Conservation (phyloP, 2,113 vertebrate genomes). For the Progne subis region DNA sequence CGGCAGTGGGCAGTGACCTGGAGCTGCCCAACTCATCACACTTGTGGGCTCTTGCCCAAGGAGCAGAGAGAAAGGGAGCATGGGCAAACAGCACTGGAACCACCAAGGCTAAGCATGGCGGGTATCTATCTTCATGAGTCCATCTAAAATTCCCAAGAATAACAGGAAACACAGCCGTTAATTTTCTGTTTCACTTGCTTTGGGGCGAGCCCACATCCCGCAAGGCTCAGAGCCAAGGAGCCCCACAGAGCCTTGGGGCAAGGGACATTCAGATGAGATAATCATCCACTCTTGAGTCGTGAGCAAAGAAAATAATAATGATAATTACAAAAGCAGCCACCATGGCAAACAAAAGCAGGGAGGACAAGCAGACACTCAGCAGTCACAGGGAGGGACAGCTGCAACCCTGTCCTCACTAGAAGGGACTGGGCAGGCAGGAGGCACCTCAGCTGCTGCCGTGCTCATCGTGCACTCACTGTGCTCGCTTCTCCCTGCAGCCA, state of each 20-base stretch:
- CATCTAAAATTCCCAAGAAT: not conserved
- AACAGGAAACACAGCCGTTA: not conserved
- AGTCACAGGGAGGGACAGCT: not conserved
- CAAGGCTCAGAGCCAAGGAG: not conserved
- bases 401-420: not conserved
- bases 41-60: not conserved
- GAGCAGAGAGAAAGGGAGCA: not conserved
- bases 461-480: accelerated
- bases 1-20: accelerated
- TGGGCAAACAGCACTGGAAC: not conserved
- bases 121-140: not conserved
- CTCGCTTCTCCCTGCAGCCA: not conserved
- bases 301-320: not conserved
- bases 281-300: accelerated
- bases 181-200: not conserved
- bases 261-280: not conserved
- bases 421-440: not conserved
- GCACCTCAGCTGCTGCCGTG: not conserved
- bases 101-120: accelerated
- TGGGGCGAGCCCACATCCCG: not conserved
- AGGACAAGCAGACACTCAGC: not conserved
- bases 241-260: accelerated
- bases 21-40: not conserved
- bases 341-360: not conserved
- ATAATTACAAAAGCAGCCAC: not conserved